Evolutionary conservation across 2,113 vertebrate species (phyloP), one percentile per base, ranked within the genome.

Genomic region (Aleadryas rufinucha): DNA sequence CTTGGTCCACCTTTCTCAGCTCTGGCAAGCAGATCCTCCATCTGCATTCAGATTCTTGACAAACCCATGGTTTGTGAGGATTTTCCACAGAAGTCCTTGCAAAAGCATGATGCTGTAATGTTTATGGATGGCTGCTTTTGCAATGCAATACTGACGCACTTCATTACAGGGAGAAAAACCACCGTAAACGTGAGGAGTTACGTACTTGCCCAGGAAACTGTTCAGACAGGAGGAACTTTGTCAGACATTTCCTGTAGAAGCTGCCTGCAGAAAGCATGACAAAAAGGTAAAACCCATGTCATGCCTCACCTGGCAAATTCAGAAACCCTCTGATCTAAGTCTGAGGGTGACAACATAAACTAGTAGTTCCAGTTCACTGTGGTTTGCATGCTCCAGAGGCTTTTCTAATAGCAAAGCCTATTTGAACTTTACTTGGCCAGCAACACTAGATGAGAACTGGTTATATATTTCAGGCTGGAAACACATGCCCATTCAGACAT

Each of bases 221-320:
- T 53, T 69, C 81, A 91, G 95, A 96, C 78, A 49, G 31, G 11
- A 33, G 76, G 31, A 87, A 37, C 42, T 84, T 42, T 50, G 24
- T 79, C 82, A 93, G 87, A 63, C n/a, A n/a, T 70, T 94, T 95
- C 64, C 45, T 71, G 39, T 35, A 57, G 27, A 76, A 65, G 21
- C n/a, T 61, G 49, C n/a, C 74, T 61, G 50, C 81, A 93, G 66
- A 94, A 93, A 87, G 45, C 21, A 3, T 65, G 54, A 76, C 41
- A 57, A 79, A 85, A 76, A 54, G 33, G 56, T 84, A 65, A 92
- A 93, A 88, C 79, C 61, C 39, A 6, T n/a, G 78, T 92, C 83
- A 84, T 2, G 35, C 77, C 42, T 91, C 81, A 93, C 70, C 59
- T 83, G 78, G 63, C 42, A 89, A 76, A 65, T 77, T 95, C 78